These are phyloP conservation scores for Andrena flavipes DNA, from an alignment of 2,888 invertebrate species.

Conservation along the genomic window DNA sequence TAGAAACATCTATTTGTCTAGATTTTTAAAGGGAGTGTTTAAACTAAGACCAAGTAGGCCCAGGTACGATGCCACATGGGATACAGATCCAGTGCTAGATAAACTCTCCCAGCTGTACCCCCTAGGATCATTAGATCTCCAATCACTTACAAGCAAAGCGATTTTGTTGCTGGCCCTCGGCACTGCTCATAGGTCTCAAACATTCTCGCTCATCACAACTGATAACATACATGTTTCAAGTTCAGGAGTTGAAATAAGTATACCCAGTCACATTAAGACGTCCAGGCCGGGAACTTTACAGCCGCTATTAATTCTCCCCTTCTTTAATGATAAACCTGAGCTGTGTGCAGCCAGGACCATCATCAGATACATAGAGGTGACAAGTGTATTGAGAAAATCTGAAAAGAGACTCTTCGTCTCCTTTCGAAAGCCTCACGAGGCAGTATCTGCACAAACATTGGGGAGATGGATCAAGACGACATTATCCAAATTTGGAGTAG, in stretches of 20 bases:
- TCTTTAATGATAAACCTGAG: background rate
- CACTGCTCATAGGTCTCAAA: background rate
- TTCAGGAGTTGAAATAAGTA: background rate
- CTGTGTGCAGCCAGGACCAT: background rate
- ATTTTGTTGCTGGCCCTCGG: background rate
- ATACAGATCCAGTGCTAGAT: background rate
- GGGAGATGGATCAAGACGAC: background rate
- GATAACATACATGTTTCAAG: background rate
- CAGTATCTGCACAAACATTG: too few relatives aligned
- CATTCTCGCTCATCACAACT: background rate
- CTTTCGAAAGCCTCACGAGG: too few relatives aligned
- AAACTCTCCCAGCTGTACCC: background rate
- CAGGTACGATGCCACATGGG: background rate
- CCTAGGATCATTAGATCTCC: background rate
- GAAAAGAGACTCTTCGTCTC: too few relatives aligned
- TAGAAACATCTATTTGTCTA: background rate
- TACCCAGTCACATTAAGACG: background rate
- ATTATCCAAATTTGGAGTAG: background rate
- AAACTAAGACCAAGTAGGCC: slow-evolving; percentile 1
- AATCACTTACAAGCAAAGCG: background rate
- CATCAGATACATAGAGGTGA: too few relatives aligned
- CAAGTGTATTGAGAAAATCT: too few relatives aligned
- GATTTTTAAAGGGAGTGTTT: background rate
- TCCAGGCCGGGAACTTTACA: background rate
- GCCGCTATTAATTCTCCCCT: background rate